phyloP scores from a whole-genome alignment of 2,797 vertebrate species.

The Zalophus californianus region DNA sequence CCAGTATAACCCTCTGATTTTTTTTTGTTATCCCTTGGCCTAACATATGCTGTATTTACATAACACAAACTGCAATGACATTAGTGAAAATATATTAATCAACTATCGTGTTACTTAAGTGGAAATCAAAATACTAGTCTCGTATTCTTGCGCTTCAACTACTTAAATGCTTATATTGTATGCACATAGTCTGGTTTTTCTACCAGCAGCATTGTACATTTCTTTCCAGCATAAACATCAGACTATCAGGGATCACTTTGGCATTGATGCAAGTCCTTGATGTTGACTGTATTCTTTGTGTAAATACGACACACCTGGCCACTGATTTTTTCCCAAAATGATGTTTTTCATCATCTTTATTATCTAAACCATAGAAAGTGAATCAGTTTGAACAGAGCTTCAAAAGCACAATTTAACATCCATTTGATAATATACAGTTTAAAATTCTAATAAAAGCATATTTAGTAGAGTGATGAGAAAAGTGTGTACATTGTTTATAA shows the following conservation, averaged over 20 bases:
- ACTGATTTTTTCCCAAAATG: not conserved
- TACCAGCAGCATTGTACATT: not conserved
- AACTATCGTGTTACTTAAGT: not conserved
- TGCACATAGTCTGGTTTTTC: not conserved
- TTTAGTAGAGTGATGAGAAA: slow-evolving; percentile 54
- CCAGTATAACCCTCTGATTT: not conserved
- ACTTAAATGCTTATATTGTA: not conserved
- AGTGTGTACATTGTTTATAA: slow-evolving; percentile 31
- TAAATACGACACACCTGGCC: slow-evolving; percentile 1
- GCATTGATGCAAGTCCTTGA: accelerated
- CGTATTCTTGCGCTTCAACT: not conserved
- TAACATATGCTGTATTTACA: not conserved
- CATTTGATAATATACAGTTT: not conserved
- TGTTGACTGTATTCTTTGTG: accelerated
- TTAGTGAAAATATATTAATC: not conserved
- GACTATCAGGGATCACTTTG: accelerated
- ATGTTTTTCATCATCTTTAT: not conserved
- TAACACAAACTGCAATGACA: not conserved
- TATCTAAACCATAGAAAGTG: not conserved
- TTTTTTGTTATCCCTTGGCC: not conserved
- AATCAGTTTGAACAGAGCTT: slow-evolving; percentile 50
- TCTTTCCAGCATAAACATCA: not conserved
- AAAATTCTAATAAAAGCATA: slow-evolving; percentile 74
- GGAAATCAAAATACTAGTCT: not conserved
- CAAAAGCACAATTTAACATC: slow-evolving; percentile 43